Base-by-base conservation (phyloP, 1,140 invertebrate species). In the Hylaeus anthracinus region DNA sequence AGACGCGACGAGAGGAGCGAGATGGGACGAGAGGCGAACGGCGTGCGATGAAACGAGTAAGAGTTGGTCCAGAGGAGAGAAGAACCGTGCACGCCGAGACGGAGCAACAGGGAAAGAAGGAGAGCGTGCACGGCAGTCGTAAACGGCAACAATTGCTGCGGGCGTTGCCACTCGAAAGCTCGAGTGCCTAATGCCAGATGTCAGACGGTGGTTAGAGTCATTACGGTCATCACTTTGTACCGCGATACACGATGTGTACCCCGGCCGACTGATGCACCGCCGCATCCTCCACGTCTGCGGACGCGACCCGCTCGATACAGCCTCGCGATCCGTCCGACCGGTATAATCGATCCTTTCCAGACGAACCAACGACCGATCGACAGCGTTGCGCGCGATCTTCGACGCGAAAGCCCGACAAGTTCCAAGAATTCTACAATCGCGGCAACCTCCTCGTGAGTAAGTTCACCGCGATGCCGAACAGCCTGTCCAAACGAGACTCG, bases 111-210 rank as follows among this genome's bases (percentile, higher is more conserved):
- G 37, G 64, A 78, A 66, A 71, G 63, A 66, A 67, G 63, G 74
- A 82, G 80, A 77, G 64, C 75, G 77, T 76, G 84, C 76, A 83
- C 86, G 78, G 88, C 85, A 92, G 87, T 89, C 90, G 89, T 91
- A 91, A 90, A 91, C 86, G 88, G 90, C 88, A 91, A 91, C 89
- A 91, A 92, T 92, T 89, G 91, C 90, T 90, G 87, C 90, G 89
- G 87, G 90, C 90, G 91, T 91, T 91, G 89, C 88, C 90, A 92
- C 90, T 91, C 88, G 85, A 91, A 88, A 91, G 86, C 80, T 81
- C 78, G 78, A 90, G 82, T 87, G 88, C 86, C 91, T 92, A 92
- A 92, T 92, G 90, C 91, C 91, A 91, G 90, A 90, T 92, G 90
- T 91, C 90, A 88, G 89, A 90, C 90, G 84, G 88, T 91, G 87